Base-by-base conservation (phyloP, 2,888 invertebrate genomes). In the Meganola albula region DNA sequence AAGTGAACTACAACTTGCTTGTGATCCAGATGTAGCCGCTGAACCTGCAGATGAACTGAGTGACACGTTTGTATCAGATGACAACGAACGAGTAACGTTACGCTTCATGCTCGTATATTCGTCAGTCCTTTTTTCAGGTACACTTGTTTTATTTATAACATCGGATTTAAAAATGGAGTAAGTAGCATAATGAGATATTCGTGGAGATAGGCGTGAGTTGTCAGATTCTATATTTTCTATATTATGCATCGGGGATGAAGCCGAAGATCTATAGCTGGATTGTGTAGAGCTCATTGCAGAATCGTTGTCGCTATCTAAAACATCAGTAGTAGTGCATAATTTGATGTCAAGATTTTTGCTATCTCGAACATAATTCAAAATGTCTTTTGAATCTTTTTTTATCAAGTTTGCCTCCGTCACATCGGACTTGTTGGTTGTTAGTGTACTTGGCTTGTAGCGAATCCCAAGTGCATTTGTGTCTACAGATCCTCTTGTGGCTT, bases 261-360 rank as follows among this genome's bases (percentile, higher is more conserved):
- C 91, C 44, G 92, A 90, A 2, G 93, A 93, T 48, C 92, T 89
- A 64, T 91, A 91, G 65, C 92, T 92, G 24, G 93, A 94, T 31
- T 93, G 91, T 50, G 93, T 93, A 27, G 93, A 93, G 66, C 95
- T 95, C 67, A 95, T 93, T 3, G 95, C 95, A 13, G 95, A 95
- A 72, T 96, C 95, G 58, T 94, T 94, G 68, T 95, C 95, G 57
- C 93, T 93, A 52, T 93, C 93, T 48, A 91, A 89, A 55, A 84
- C 78, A 59, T 72, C 88, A 20, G 82, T 82, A 18, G 76, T 63
- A 9, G 85, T 84, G 35, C 82, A 82, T 45, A 83, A 72, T 65
- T 83, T 84, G 25, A 83, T 73, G 56, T 84, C 85, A 22, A 82
- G 58, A 42, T 82, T 82, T 59, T 79, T 83, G 36, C 70, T 83